Evolutionary conservation across 2,113 vertebrate species (phyloP).

Genomic region (Heterotis niloticus): DNA sequence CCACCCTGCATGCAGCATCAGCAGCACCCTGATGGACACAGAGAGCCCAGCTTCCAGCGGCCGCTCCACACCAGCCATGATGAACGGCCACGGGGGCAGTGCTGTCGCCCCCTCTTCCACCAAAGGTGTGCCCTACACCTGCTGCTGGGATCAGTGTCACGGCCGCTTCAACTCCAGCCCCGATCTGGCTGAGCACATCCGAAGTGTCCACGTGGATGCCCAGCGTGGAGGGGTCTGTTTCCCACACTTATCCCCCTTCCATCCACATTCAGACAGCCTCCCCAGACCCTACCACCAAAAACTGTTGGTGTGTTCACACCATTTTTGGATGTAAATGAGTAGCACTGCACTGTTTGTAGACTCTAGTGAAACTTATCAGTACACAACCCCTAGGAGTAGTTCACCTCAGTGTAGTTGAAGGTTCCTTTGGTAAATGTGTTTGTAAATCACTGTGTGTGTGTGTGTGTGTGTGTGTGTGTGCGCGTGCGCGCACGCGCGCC

Average conservation of each 20-base stretch:
- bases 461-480: conserved; percentile 8
- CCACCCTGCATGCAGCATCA: conserved; percentile 65
- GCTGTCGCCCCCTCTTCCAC: conserved; percentile 65
- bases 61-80: conserved; percentile 94
- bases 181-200: conserved; percentile 92
- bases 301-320: not conserved
- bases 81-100: conserved; percentile 81
- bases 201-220: conserved; percentile 87
- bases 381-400: too few relatives aligned
- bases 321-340: conserved; percentile 14
- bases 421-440: too few relatives aligned
- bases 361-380: too few relatives aligned
- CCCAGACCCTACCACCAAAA: not conserved
- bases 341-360: too few relatives aligned
- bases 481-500: too few relatives aligned
- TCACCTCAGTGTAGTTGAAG: too few relatives aligned
- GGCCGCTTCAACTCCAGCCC: conserved; percentile 89
- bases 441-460: too few relatives aligned
- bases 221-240: conserved; percentile 90
- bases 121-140: conserved; percentile 83
- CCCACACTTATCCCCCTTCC: not conserved
- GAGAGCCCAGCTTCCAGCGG: conserved; percentile 96
- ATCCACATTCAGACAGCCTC: not conserved
- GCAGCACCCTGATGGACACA: conserved; percentile 95
- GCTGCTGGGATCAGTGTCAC: conserved; percentile 94